Percentiles rank a stretch among this genome's conserved stretches.
Evolutionary conservation across 92 coral and sea anemone species (phyloP).

Genomic region (Umimayanthus kanabou): DNA sequence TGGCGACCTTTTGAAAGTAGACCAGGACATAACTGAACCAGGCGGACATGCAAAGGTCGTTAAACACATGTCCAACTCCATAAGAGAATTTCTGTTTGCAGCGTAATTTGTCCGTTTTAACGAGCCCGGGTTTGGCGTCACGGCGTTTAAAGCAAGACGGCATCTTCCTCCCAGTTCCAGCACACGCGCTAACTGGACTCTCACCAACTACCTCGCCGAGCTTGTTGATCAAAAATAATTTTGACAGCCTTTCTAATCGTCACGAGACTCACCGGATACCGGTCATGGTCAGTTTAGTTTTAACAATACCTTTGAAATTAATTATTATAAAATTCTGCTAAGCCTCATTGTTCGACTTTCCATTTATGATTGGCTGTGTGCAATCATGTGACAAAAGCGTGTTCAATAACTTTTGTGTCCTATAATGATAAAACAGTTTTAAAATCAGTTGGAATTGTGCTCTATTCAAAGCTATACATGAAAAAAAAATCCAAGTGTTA

Average conservation of each 20-base stretch:
- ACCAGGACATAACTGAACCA: constrained; percentile 84
- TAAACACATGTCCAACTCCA: constrained; percentile 90
- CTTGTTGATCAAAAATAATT: not conserved
- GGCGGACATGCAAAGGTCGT: constrained; percentile 88
- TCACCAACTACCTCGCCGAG: not conserved
- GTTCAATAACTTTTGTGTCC: not conserved
- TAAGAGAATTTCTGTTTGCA: constrained; percentile 75
- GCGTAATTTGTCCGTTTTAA: constrained; percentile 59
- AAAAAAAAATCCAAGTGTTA: not conserved
- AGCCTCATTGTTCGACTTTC: not conserved
- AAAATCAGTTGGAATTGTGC: not conserved
- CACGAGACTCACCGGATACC: constrained; percentile 24
- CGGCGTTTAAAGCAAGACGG: constrained; percentile 8
- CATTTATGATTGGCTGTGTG: constrained; percentile 4
- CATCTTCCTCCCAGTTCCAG: not conserved
- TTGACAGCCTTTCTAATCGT: not conserved
- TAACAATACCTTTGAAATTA: not conserved
- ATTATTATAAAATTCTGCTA: constrained; percentile 1
- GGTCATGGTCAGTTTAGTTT: not conserved
- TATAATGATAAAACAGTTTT: no score
- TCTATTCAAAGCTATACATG: not conserved
- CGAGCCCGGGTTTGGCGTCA: constrained; percentile 43
- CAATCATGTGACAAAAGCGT: not conserved
- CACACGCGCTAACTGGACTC: not conserved
- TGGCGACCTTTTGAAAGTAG: constrained; percentile 77